These are phyloP conservation scores for Ctena decussata DNA, from an alignment of 2,888 invertebrate genomes.

Conservation along the genomic window DNA sequence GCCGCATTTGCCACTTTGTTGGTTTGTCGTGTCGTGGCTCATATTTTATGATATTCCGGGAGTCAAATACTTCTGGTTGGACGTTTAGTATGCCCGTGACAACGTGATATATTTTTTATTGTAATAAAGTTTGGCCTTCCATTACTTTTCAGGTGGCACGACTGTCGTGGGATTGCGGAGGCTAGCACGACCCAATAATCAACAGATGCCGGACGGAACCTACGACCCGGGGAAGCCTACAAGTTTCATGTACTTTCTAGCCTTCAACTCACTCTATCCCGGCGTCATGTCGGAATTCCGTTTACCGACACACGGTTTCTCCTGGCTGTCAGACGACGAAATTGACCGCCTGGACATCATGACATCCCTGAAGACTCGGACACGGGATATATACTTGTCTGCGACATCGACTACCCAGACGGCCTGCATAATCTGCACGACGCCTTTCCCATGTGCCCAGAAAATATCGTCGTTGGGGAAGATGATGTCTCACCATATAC, in stretches of 20 bases:
- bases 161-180: constrained; percentile 5
- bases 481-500: constrained; percentile 16
- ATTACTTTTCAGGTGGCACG: neutral
- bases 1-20: no score
- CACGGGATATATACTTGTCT: constrained; percentile 15
- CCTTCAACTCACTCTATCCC: constrained; percentile 13
- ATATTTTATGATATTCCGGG: no score
- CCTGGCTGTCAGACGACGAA: constrained; percentile 4
- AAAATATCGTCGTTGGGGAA: neutral
- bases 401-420: neutral
- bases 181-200: neutral
- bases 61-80: no score
- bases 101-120: no score
- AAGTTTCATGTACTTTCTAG: constrained; percentile 1
- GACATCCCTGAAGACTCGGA: constrained; percentile 13
- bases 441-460: constrained; percentile 11
- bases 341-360: neutral
- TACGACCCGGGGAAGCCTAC: neutral
- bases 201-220: constrained; percentile 1
- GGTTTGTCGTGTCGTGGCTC: no score
- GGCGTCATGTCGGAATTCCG: neutral
- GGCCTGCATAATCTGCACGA: constrained; percentile 9
- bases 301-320: constrained; percentile 13
- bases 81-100: no score
- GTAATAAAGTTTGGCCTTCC: no score